These are phyloP conservation scores for Stenolophus ochropezus DNA, from an alignment of 2,888 invertebrate genomes.

Conservation along the genomic window DNA sequence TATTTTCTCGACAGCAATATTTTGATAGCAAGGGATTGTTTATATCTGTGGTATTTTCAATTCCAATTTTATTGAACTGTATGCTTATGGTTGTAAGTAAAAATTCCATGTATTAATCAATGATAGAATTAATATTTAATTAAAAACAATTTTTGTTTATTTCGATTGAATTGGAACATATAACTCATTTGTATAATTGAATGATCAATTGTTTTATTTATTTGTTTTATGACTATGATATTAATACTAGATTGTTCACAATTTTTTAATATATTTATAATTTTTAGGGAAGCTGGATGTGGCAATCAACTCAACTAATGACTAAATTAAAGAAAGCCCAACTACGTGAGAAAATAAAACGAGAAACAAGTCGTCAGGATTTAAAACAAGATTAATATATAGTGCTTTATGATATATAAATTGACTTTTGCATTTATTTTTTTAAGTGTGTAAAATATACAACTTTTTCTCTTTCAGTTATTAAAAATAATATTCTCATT, in stretches of 20 bases:
- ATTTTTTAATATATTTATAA: too few species aligned
- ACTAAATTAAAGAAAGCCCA: constrained; percentile 89
- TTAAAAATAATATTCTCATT: too few species aligned
- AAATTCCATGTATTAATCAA: neutral
- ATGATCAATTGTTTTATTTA: too few species aligned
- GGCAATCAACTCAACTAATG: constrained; percentile 92
- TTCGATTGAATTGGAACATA: too few species aligned
- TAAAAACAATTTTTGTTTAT: too few species aligned
- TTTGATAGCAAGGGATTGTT: constrained; percentile 95
- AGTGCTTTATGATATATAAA: neutral
- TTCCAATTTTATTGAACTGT: constrained; percentile 93
- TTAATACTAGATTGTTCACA: too few species aligned
- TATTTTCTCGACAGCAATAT: constrained; percentile 93
- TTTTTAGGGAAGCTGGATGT: constrained; percentile 89
- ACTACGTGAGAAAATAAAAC: constrained; percentile 80
- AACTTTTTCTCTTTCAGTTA: too few species aligned
- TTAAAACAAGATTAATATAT: constrained; percentile 60
- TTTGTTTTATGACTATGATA: neutral
- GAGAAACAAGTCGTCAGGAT: constrained; percentile 70
- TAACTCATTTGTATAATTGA: too few species aligned
- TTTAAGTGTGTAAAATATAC: too few species aligned
- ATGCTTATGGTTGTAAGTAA: constrained; percentile 94
- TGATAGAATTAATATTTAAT: too few species aligned
- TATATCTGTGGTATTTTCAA: constrained; percentile 95
- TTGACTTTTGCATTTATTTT: neutral